Base-by-base conservation (phyloP, 2,888 invertebrate species). In the Incurvaria masculella region DNA sequence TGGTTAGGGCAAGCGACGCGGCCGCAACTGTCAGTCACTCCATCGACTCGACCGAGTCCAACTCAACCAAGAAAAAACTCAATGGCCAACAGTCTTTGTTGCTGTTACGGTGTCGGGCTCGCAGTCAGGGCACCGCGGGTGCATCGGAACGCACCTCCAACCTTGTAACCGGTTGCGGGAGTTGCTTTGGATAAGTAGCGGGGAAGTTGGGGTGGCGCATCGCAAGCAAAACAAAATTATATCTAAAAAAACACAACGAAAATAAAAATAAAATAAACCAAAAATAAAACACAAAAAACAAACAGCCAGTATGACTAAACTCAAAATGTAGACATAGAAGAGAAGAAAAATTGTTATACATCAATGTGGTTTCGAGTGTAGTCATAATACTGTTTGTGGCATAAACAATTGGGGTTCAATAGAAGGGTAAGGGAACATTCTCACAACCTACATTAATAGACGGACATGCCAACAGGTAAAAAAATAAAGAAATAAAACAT, bases 301-400 rank as follows among this genome's bases (percentile, higher is more conserved):
- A 78, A 78, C 78, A 78, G 78, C 76, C 78, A 78, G 75, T 78
- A 78, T 78, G 78, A 78, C 76, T 76, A 46, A 70, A 65, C 42
- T 38, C 21, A 41, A 49, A 45, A 69, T 72, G 74, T 69, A 75
- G 69, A 72, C 57, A 76, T 73, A 72, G 51, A 70, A 64, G 52
- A 71, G 68, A 39, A 45, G 19, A 45, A 14, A 21, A 42, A 45
- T 27, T 69, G 63, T 71, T 57, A 73, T 50, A 48, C 49, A 55
- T 50, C 53, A 48, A n/a, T 16, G 6, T 16, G 4, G 23, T 41
- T 21, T 27, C 43, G 21, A 17, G 6, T 17, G 44, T 56, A 60
- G 55, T 53, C 50, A 58, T 57, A 57, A 57, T 56, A 59, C 59
- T 55, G 58, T 57, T 45, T 47, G 17, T 46, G 20, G 17, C 42